These are phyloP conservation scores for Hyles lineata DNA, from an alignment of 2,888 invertebrate species.

Conservation along the genomic window DNA sequence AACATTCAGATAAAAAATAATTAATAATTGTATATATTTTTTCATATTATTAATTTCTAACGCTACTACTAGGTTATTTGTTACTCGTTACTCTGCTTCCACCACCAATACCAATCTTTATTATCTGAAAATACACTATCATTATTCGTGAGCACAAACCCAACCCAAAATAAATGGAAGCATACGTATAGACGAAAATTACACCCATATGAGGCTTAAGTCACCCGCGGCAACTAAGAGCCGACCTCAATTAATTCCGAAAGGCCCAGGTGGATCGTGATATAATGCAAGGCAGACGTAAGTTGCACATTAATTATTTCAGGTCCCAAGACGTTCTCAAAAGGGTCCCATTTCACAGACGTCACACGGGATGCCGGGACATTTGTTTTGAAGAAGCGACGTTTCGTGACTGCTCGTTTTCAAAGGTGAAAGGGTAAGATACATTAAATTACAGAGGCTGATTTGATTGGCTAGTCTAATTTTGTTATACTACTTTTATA, in stretches of 20 bases:
- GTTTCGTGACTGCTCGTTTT: not conserved
- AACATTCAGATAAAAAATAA: no score
- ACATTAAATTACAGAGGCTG: not conserved
- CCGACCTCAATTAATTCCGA: conserved; percentile 30
- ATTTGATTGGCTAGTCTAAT: not conserved
- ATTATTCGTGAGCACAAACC: no score
- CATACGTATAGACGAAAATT: not conserved
- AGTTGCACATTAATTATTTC: conserved; percentile 32
- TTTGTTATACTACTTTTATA: no score
- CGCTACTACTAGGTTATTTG: no score
- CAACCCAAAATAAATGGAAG: not conserved
- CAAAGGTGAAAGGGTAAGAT: not conserved
- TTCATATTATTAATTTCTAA: no score
- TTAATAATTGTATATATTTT: no score
- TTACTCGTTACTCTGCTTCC: no score
- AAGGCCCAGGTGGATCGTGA: conserved; percentile 28
- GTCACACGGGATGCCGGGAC: conserved; percentile 8
- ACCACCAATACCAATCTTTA: no score
- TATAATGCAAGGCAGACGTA: conserved; percentile 30
- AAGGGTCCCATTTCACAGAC: conserved; percentile 22
- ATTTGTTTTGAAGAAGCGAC: conserved; percentile 9
- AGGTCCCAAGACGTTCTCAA: conserved; percentile 4
- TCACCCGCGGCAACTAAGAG: conserved; percentile 25
- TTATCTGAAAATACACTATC: no score
- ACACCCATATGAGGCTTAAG: conserved; percentile 24